phyloP scores from a whole-genome alignment of 2,797 vertebrate genomes.

The Neosilurus mollespiculum region DNA sequence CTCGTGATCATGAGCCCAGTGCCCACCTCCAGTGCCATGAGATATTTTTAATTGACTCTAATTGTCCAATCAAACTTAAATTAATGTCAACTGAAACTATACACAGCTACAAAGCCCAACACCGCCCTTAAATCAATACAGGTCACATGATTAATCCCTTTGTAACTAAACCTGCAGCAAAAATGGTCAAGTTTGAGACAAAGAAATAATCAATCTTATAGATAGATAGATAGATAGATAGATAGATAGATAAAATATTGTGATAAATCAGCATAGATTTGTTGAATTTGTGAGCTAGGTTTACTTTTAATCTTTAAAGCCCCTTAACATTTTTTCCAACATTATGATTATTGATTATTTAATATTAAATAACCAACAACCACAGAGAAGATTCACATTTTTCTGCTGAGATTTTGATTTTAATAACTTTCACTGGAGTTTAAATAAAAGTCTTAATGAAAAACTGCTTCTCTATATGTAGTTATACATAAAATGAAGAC shows the following conservation, averaged over 20 bases:
- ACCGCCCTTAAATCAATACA: neutral
- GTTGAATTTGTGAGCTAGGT: neutral
- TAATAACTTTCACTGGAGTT: neutral
- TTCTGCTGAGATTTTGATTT: neutral
- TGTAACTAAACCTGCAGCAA: neutral
- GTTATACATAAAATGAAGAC: neutral
- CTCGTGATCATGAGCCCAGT: no score
- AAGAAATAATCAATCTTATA: no score
- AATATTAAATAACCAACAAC: neutral
- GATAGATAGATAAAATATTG: neutral
- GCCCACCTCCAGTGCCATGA: neutral
- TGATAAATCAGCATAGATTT: neutral
- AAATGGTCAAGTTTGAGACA: neutral
- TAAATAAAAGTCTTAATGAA: no score
- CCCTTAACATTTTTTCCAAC: neutral
- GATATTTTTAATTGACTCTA: neutral
- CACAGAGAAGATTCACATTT: neutral
- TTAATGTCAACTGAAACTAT: neutral
- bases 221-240: no score
- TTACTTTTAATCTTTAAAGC: neutral
- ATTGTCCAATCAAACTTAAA: neutral
- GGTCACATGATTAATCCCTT: neutral
- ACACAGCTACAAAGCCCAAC: neutral
- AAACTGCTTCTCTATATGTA: neutral
- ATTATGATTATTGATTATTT: neutral